phyloP scores from a whole-genome alignment of 2,888 invertebrate genomes.

The Cantharis nigra region DNA sequence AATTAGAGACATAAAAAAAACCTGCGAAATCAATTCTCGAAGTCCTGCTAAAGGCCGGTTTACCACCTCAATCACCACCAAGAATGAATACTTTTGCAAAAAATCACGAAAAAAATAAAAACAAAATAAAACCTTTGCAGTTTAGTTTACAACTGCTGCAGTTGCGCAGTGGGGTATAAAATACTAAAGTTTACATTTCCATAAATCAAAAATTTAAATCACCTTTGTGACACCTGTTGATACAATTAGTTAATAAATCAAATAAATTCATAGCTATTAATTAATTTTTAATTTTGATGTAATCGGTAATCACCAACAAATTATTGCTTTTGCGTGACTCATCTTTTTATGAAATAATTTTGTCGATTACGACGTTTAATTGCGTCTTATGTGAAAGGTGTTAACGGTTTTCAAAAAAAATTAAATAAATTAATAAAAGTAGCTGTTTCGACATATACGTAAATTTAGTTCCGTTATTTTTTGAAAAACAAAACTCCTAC shows the following conservation, averaged over 20 bases:
- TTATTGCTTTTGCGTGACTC: neutral
- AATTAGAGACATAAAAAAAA: too few relatives aligned
- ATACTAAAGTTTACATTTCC: too few relatives aligned
- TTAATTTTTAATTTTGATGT: neutral
- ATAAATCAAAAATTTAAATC: neutral
- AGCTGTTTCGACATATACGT: slow-evolving; percentile 23
- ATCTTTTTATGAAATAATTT: neutral
- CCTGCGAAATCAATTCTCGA: too few relatives aligned
- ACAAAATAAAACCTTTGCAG: too few relatives aligned
- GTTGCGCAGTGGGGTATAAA: too few relatives aligned
- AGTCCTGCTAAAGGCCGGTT: too few relatives aligned
- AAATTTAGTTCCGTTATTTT: slow-evolving; percentile 22
- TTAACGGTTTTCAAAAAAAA: slow-evolving; percentile 16
- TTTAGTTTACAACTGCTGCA: too few relatives aligned
- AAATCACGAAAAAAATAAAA: too few relatives aligned
- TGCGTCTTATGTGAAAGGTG: neutral
- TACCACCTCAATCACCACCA: too few relatives aligned
- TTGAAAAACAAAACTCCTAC: slow-evolving; percentile 28
- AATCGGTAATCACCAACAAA: neutral
- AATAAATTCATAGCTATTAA: neutral
- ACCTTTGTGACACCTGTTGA: neutral
- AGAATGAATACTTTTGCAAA: too few relatives aligned
- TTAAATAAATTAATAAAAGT: slow-evolving; percentile 9
- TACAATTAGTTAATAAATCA: neutral
- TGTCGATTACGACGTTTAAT: neutral